phyloP scores from a whole-genome alignment of 2,888 invertebrate genomes.

The Vesta saturnalis region DNA sequence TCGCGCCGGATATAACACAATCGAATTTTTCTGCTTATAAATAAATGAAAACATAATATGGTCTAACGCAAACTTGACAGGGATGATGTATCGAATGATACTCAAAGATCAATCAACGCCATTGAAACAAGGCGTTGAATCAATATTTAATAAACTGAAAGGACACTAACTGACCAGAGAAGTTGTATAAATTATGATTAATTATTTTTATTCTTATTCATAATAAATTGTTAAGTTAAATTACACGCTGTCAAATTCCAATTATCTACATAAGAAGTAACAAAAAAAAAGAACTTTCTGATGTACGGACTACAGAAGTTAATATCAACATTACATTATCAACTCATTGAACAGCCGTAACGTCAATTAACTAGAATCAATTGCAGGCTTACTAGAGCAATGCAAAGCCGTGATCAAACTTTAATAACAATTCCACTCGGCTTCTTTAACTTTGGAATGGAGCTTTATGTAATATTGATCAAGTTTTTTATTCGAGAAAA shows the following conservation, averaged over 20 bases:
- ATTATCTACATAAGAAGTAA: too few relatives aligned
- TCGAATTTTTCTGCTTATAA: neutral
- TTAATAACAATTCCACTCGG: constrained; percentile 24
- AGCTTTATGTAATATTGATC: constrained; percentile 28
- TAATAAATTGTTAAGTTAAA: too few relatives aligned
- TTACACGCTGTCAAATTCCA: too few relatives aligned
- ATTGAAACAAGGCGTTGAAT: neutral
- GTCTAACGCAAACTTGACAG: neutral
- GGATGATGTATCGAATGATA: constrained; percentile 1
- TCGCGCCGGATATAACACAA: neutral
- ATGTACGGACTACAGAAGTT: too few relatives aligned
- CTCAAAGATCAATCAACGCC: constrained; percentile 9
- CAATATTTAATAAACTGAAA: constrained; percentile 3
- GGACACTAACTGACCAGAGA: neutral
- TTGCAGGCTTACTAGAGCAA: constrained; percentile 17
- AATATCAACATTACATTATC: constrained; percentile 9
- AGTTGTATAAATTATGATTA: neutral
- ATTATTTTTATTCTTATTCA: neutral
- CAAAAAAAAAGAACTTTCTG: too few relatives aligned
- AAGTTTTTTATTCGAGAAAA: constrained; percentile 13
- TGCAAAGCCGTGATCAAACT: constrained; percentile 16
- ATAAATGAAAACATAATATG: constrained; percentile 1
- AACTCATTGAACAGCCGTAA: constrained; percentile 21
- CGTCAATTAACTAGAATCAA: constrained; percentile 27
- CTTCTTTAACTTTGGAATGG: constrained; percentile 14